phyloP scores from a whole-genome alignment of 2,888 invertebrate species.

The Eristalis intricaria region DNA sequence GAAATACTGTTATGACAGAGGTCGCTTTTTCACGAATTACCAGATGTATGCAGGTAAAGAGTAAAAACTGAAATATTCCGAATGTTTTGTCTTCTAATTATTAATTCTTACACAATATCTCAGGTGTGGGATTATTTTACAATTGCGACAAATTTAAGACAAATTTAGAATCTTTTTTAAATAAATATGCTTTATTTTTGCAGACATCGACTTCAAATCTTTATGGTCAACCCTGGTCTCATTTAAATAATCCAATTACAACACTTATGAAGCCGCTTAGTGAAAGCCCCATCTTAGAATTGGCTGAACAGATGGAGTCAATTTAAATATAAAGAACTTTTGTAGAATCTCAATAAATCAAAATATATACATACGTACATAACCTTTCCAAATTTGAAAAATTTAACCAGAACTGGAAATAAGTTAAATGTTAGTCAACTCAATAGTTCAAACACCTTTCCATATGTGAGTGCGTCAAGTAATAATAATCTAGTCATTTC shows the following conservation, averaged over 20 bases:
- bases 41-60: too few species aligned
- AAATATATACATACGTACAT: background rate
- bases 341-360: slow-evolving; percentile 13
- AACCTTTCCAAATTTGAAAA: background rate
- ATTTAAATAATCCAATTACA: slow-evolving; percentile 82
- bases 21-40: too few species aligned
- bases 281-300: slow-evolving; percentile 91
- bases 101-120: too few species aligned
- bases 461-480: slow-evolving; percentile 5
- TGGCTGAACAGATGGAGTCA: slow-evolving; percentile 91
- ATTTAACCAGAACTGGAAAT: background rate
- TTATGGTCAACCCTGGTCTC: slow-evolving; percentile 84
- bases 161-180: background rate
- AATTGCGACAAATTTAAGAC: too few species aligned
- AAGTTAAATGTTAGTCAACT: background rate
- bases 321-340: slow-evolving; percentile 82
- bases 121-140: too few species aligned
- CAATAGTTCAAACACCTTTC: slow-evolving; percentile 30
- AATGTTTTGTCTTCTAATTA: too few species aligned
- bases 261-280: slow-evolving; percentile 88
- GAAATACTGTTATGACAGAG: too few species aligned
- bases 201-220: slow-evolving; percentile 76
- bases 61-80: too few species aligned
- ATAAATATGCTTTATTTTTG: background rate
- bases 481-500: slow-evolving; percentile 51